phyloP scores from a whole-genome alignment of 2,113 vertebrate species.

The Callorhinus ursinus region DNA sequence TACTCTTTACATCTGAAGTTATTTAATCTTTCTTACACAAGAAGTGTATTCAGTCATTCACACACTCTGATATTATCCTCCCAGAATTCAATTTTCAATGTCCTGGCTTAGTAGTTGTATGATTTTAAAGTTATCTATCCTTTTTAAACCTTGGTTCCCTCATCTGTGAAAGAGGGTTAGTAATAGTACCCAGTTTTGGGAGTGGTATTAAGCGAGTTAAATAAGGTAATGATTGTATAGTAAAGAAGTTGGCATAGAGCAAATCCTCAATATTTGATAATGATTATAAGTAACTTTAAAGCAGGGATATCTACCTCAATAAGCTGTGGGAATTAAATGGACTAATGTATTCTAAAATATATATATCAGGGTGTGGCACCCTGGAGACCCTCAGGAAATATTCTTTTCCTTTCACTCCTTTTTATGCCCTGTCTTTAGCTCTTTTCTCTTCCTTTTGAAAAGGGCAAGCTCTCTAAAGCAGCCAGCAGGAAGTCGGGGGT shows the following conservation, averaged over 20 bases:
- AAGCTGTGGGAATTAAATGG: not conserved
- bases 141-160: not conserved
- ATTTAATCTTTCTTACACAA: not conserved
- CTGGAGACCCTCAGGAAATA: not conserved
- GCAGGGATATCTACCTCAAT: not conserved
- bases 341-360: not conserved
- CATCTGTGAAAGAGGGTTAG: not conserved
- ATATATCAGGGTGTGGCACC: not conserved
- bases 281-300: not conserved
- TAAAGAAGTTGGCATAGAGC: not conserved
- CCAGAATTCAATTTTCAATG: not conserved
- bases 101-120: not conserved
- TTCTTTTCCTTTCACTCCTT: not conserved
- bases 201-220: not conserved
- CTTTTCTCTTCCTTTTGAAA: not conserved
- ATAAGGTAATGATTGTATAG: not conserved
- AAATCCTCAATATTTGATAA: not conserved
- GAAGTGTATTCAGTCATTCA: not conserved
- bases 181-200: not conserved
- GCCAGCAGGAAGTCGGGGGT: not conserved
- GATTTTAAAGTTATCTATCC: not conserved
- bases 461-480: too few species aligned
- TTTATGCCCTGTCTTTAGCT: not conserved
- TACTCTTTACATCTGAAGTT: not conserved
- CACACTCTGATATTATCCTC: not conserved